phyloP scores from a whole-genome alignment of 2,113 vertebrate species.

The Cathartes aura region DNA sequence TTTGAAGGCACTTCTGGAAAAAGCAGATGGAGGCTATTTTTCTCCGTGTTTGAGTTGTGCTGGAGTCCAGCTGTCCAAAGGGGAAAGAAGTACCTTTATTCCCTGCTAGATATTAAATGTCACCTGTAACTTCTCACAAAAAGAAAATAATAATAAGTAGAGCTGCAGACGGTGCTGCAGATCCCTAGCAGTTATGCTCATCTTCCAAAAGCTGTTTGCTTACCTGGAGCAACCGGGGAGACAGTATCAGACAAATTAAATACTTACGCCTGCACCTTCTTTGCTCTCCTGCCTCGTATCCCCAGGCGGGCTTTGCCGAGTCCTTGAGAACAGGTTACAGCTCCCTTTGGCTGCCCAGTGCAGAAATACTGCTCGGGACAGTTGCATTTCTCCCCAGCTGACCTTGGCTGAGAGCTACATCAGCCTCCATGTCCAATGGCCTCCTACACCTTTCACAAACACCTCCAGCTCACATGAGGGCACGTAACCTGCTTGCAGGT shows the following conservation, averaged over 20 bases:
- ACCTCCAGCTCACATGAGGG: not conserved
- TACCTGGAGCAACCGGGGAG: not conserved
- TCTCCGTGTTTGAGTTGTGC: not conserved
- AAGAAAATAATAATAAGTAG: constrained; percentile 9
- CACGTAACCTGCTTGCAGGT: not conserved
- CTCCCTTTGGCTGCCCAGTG: not conserved
- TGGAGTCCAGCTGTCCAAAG: constrained; percentile 58
- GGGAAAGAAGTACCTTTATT: constrained; percentile 57
- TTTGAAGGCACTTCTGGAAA: constrained; percentile 60
- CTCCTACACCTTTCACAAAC: not conserved
- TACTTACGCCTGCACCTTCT: not conserved
- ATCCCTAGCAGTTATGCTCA: not conserved
- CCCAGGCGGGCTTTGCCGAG: not conserved
- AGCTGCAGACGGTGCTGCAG: constrained; percentile 35
- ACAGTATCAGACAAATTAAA: not conserved
- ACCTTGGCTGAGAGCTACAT: not conserved
- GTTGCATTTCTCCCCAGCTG: not conserved
- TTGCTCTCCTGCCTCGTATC: not conserved
- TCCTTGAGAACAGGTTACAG: not conserved
- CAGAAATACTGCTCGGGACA: not conserved
- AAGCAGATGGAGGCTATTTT: constrained; percentile 21
- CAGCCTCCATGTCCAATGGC: not conserved
- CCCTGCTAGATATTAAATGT: constrained; percentile 11
- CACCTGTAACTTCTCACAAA: constrained; percentile 10
- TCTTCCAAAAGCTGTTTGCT: not conserved